Evolutionary conservation across 1,140 invertebrate species (phyloP).

Genomic region (Achroia grisella): DNA sequence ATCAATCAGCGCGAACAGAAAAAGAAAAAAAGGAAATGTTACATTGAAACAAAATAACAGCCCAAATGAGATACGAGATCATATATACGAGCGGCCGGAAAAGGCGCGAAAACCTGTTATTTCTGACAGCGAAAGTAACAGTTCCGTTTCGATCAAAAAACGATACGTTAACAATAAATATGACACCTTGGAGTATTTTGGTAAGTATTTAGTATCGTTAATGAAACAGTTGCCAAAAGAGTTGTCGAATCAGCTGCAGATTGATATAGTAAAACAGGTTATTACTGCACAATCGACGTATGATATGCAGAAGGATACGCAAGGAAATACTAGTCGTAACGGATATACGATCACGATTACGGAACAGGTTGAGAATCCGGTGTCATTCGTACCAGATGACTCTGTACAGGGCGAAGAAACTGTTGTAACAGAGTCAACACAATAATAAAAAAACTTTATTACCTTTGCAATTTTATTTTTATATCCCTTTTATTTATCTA

Average conservation of each 20-base stretch:
- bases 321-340: neutral
- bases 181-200: constrained; percentile 17
- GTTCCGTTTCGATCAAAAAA: constrained; percentile 3
- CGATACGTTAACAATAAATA: constrained; percentile 3
- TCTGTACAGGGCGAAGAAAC: no score
- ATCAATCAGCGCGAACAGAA: no score
- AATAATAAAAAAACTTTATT: no score
- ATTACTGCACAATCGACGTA: constrained; percentile 1
- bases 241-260: constrained; percentile 14
- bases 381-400: no score
- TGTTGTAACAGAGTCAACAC: no score
- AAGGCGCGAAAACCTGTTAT: neutral
- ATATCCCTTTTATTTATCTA: no score
- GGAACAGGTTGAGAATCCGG: no score
- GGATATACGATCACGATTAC: constrained; percentile 4
- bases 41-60: neutral
- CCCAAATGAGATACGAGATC: no score
- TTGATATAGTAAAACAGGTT: constrained; percentile 20
- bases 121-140: neutral
- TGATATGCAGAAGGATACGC: neutral
- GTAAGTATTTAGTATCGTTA: constrained; percentile 15
- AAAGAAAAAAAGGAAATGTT: no score
- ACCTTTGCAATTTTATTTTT: no score
- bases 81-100: neutral
- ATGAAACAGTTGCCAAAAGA: constrained; percentile 17